These are phyloP conservation scores for Ranitomeya variabilis DNA, from an alignment of 2,113 vertebrate species.

Conservation along the genomic window DNA sequence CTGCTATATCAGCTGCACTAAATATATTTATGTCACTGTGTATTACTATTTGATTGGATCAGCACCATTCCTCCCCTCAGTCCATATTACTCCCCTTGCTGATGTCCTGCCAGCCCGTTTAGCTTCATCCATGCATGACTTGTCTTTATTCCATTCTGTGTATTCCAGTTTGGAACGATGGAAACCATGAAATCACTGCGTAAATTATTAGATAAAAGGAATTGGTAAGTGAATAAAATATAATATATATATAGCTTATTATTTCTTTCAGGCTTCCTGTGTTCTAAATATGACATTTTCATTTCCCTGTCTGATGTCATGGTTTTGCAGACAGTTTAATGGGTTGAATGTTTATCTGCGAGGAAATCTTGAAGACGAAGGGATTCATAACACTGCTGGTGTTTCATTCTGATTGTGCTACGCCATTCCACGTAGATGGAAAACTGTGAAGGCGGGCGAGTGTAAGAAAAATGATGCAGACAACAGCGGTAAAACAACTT, in stretches of 20 bases:
- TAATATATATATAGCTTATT: constrained; percentile 55
- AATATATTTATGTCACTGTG: too few species aligned
- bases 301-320: constrained; percentile 78
- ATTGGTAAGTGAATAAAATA: neutral
- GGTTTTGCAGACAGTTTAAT: constrained; percentile 72
- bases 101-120: too few species aligned
- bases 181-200: neutral
- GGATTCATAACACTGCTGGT: constrained; percentile 69
- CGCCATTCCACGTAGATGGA: constrained; percentile 76
- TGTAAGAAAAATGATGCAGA: neutral
- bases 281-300: constrained; percentile 68
- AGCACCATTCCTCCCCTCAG: too few species aligned
- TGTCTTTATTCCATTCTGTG: neutral
- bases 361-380: constrained; percentile 75
- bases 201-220: neutral
- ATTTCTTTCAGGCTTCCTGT: constrained; percentile 73
- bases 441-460: constrained; percentile 70
- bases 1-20: too few species aligned
- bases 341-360: constrained; percentile 70
- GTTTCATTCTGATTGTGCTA: constrained; percentile 77
- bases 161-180: neutral
- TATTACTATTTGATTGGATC: too few species aligned
- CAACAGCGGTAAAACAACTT: constrained; percentile 11
- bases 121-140: too few species aligned
- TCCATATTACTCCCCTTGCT: too few species aligned